These are phyloP conservation scores for Zonotrichia albicollis DNA, from an alignment of 2,797 vertebrate species.

Conservation along the genomic window DNA sequence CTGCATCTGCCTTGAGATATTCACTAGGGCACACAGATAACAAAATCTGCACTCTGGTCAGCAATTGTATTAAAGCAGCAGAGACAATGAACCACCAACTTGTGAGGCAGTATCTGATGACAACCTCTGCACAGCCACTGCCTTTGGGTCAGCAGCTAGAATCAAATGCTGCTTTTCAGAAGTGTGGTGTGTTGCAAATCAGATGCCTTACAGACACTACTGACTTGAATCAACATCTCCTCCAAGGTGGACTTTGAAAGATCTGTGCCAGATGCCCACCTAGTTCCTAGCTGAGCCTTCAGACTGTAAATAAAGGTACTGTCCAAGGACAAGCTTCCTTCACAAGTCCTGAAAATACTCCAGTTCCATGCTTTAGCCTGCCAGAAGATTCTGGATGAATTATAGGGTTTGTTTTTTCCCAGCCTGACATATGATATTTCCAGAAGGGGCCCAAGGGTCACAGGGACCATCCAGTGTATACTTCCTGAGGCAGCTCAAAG, in stretches of 20 bases:
- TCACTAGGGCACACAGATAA: background rate
- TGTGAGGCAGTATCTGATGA: background rate
- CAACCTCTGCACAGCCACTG: background rate
- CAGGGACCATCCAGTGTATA: background rate
- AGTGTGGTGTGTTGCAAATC: background rate
- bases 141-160: background rate
- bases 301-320: background rate
- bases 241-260: background rate
- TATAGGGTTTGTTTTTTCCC: background rate
- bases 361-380: background rate
- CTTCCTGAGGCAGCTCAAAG: background rate
- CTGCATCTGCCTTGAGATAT: background rate
- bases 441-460: background rate
- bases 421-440: background rate
- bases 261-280: background rate
- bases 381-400: background rate
- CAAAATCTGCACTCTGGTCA: slow-evolving; percentile 26
- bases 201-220: background rate
- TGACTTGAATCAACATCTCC: background rate
- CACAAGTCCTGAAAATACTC: background rate
- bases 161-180: background rate
- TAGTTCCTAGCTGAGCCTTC: background rate
- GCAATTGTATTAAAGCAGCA: background rate
- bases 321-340: background rate
- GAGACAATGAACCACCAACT: background rate